phyloP scores from a whole-genome alignment of 2,888 invertebrate genomes.

The Lysandra coridon region DNA sequence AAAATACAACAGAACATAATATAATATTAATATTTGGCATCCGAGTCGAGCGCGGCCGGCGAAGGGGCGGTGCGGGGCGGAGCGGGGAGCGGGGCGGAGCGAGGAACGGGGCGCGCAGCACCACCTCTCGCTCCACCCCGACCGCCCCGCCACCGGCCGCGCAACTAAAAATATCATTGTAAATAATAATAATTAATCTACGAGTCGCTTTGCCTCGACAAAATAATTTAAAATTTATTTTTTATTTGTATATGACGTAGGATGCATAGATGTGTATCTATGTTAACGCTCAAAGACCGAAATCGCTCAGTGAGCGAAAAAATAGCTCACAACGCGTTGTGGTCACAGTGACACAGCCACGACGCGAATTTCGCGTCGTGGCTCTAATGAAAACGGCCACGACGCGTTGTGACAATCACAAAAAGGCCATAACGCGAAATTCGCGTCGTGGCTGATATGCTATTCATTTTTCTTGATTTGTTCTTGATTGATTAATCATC shows the following conservation, averaged over 20 bases:
- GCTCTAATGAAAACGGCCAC: no score
- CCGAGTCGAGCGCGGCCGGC: neutral
- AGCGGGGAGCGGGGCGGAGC: neutral
- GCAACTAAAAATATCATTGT: neutral
- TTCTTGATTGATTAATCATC: no score
- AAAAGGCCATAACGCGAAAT: no score
- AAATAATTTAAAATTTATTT: neutral
- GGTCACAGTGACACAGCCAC: no score
- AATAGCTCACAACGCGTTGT: no score
- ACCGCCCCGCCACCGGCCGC: neutral
- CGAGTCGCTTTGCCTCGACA: neutral
- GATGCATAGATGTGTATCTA: neutral
- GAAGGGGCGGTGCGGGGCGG: neutral
- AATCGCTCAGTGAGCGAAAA: no score
- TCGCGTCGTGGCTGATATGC: no score
- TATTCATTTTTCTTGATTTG: no score
- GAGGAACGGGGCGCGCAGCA: neutral
- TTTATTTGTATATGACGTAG: neutral
- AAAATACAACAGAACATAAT: neutral
- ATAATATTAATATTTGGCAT: constrained; percentile 9
- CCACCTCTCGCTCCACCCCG: neutral
- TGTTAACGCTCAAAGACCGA: no score
- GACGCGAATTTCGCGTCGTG: no score
- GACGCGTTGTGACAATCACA: no score
- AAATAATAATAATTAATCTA: neutral